Conservation (phyloP, 2,113 vertebrate species). For the Apteryx mantelli region DNA sequence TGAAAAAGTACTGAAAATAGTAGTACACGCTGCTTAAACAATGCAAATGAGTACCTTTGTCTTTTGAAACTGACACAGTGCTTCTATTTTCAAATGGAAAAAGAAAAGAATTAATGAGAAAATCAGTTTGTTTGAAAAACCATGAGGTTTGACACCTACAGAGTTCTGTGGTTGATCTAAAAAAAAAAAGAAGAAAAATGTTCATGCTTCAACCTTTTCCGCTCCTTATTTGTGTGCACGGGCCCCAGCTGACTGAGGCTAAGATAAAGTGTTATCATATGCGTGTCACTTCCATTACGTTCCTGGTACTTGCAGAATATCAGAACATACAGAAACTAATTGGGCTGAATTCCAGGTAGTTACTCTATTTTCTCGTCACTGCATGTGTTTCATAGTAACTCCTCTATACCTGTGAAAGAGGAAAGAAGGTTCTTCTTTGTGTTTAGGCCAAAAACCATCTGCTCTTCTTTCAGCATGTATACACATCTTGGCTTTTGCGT, state of each 20-base stretch:
- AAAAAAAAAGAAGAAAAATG: not conserved
- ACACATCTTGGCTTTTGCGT: not conserved
- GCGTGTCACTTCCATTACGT: not conserved
- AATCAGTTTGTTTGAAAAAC: not conserved
- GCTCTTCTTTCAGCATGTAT: not conserved
- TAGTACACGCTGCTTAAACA: not conserved
- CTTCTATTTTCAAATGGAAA: slow-evolving; percentile 38
- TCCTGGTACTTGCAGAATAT: not conserved
- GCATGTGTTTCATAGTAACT: not conserved
- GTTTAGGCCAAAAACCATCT: not conserved
- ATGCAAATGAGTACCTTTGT: slow-evolving; percentile 20
- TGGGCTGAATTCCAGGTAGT: slow-evolving; percentile 29
- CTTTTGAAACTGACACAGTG: not conserved
- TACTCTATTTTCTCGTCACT: not conserved
- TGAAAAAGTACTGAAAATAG: slow-evolving; percentile 27
- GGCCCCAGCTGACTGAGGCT: slow-evolving; percentile 20
- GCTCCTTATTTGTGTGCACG: not conserved
- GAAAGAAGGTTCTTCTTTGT: not conserved
- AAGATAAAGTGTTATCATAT: slow-evolving; percentile 18
- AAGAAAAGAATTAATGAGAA: not conserved
- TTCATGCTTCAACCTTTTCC: slow-evolving; percentile 30
- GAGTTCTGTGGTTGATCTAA: slow-evolving; percentile 6
- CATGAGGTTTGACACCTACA: slow-evolving; percentile 32
- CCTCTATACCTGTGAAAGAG: not conserved
- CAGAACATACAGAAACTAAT: not conserved